Evolutionary conservation across 30 jellyfish, hydroid and myxozoan genomes (phyloP), one percentile per base, ranked within the genome.

Genomic region (Turritopsis dohrnii): DNA sequence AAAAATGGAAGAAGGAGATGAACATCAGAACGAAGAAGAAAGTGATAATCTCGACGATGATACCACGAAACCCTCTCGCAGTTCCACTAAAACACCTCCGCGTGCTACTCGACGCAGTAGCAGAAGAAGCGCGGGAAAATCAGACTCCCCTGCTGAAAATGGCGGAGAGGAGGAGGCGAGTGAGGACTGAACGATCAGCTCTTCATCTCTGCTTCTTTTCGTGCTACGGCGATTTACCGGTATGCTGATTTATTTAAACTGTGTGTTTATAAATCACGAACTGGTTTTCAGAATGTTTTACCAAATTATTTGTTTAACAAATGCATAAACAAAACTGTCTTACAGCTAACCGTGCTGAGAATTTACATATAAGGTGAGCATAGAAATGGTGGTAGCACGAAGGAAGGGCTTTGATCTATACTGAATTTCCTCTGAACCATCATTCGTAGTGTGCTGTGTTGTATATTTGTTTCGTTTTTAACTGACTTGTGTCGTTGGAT

Each of bases 101-200:
- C 77, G 77, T 1, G 30, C 77, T 7, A 69, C 77, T 69, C 77
- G 77, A 23, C 77, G 77, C 30, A 69, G 77, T 21, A 69, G 77
- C 19, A 69, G 77, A 27, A 23, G 77, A n/a, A 69, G 77, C 30
- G 77, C 77, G 4, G 77, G 77, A 27, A 69, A 69, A 1, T 23
- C 77, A n/a, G 60, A 41, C 13, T 69, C 77, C 30, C 77, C 77
- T 23, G 8, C 77, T 8, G 31, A 69, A 19, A 69, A 69, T 69
- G 77, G n/a, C n/a, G n/a, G n/a, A n/a, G n/a, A 9, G 19, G 77
- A 69, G 30, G 77, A 23, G 77, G 77, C 5, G 60, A 41, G 60
- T 41, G 60, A 41, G 13, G 60, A 41, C 60, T 41, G 60, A 41
- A 3, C 13, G 60, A 41, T 5, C 60, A 41, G 9, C 13, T 13